Evolutionary conservation across 2,888 invertebrate species (phyloP), one percentile per base, ranked within the genome.

Genomic region (Nebria brevicollis): DNA sequence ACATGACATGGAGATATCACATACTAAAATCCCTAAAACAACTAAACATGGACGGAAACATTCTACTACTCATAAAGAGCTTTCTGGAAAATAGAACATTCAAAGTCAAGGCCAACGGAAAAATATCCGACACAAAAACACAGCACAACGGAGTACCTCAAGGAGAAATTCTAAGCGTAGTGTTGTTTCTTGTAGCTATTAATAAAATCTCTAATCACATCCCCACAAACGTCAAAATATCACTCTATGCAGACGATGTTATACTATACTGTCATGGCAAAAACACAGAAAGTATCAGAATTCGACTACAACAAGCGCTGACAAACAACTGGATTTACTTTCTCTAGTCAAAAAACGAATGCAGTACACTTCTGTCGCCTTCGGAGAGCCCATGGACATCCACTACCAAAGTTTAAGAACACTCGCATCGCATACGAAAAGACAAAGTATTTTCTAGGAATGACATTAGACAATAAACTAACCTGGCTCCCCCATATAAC

Each of bases 291-390:
- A 66, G 11, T n/a, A 66, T 66, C 1, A n/a, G 20, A 66, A 66
- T 7, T 10, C n/a, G 1, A n/a, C 20, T 66, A 20, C 66, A 66
- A 20, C 66, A 20, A n/a, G 13, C 66, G 7, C n/a, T 66, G 20
- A 20, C 66, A 66, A 66, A 66, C 66, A 0, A 66, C 66, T 1
- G 66, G 66, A 66, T 66, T 66, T 20, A 66, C n/a, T n/a, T 66
- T 66, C 66, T 66, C 66, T 20, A 66, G 1, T 20, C n/a, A n/a
- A 66, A 66, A 66, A 66, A 66, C n/a, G n/a, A n/a, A 66, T 66
- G 66, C 66, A 66, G 20, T 66, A n/a, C 66, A 66, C 66, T 66
- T 66, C 66, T 66, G 66, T 20, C n/a, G 66, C 15, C 66, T 66
- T 20, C 66, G 66, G 13, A 66, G 20, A 66, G 7, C 7, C n/a